Evolutionary conservation across 1,140 invertebrate species (phyloP).

Genomic region (Callitettix versicolor): DNA sequence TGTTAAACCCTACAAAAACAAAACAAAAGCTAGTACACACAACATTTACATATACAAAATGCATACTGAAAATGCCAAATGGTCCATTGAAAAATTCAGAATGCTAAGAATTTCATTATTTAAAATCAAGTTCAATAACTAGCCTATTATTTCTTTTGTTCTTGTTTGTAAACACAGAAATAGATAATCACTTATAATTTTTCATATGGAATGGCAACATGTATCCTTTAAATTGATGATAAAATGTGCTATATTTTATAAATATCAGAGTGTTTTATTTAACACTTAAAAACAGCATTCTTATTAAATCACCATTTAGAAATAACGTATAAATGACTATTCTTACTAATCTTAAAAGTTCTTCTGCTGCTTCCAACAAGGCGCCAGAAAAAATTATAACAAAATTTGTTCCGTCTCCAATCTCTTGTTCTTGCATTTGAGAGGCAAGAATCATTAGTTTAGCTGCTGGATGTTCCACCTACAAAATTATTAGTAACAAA

Average conservation of each 20-base stretch:
- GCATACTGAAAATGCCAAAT: neutral
- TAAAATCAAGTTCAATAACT: too few relatives aligned
- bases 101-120: neutral
- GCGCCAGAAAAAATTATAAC: constrained; percentile 91
- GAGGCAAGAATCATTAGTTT: constrained; percentile 91
- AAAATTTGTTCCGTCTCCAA: constrained; percentile 98
- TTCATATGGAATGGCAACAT: too few relatives aligned
- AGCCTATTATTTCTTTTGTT: too few relatives aligned
- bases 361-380: constrained; percentile 83
- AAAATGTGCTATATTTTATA: neutral
- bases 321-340: too few relatives aligned
- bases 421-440: constrained; percentile 97
- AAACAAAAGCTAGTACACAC: neutral
- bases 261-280: neutral
- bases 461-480: constrained; percentile 96
- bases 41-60: neutral
- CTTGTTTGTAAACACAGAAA: too few relatives aligned
- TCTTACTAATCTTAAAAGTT: constrained; percentile 70
- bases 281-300: too few relatives aligned
- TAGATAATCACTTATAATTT: too few relatives aligned
- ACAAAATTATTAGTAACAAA: constrained; percentile 16
- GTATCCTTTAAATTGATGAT: too few relatives aligned
- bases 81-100: neutral
- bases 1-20: constrained; percentile 66
- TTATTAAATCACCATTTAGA: too few relatives aligned